A percentile compares a stretch with the other conserved stretches of the same genome.
Evolutionary conservation across 2,888 invertebrate species (phyloP).

Genomic region (Lasioglossum calceatum): DNA sequence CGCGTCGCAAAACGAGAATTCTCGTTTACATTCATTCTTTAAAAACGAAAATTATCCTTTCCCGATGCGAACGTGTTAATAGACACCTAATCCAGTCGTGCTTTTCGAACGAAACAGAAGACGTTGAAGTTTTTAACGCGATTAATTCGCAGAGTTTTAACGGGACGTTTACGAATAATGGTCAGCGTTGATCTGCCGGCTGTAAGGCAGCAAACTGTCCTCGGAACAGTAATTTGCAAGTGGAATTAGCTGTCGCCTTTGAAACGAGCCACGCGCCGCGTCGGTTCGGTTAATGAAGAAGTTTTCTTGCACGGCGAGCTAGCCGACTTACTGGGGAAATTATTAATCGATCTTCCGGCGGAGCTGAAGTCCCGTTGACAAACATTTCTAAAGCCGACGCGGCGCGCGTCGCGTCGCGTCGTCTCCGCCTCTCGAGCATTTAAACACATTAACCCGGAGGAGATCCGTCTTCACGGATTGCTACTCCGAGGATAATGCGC

Average conservation of each 20-base stretch:
- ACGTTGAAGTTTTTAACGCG: background rate
- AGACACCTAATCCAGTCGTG: too few species aligned
- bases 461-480: background rate
- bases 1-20: too few species aligned
- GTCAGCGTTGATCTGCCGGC: constrained; percentile 31
- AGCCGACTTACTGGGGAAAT: constrained; percentile 36
- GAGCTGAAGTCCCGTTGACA: constrained; percentile 14
- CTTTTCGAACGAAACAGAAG: too few species aligned
- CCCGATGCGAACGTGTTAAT: too few species aligned
- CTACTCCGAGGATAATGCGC: background rate
- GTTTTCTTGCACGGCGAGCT: constrained; percentile 22
- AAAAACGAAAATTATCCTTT: too few species aligned
- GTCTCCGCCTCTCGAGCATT: constrained; percentile 11
- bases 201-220: constrained; percentile 19
- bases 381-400: constrained; percentile 17
- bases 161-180: constrained; percentile 17
- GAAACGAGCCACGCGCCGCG: constrained; percentile 15
- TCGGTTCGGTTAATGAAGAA: constrained; percentile 50
- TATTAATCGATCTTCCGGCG: constrained; percentile 48
- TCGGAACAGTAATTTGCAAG: constrained; percentile 42
- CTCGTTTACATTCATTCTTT: too few species aligned
- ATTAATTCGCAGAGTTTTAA: background rate
- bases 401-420: background rate
- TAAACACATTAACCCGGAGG: constrained; percentile 16
- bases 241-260: constrained; percentile 18